Base-by-base conservation (phyloP, 2,797 vertebrate genomes). In the Apogon hyalosoma region DNA sequence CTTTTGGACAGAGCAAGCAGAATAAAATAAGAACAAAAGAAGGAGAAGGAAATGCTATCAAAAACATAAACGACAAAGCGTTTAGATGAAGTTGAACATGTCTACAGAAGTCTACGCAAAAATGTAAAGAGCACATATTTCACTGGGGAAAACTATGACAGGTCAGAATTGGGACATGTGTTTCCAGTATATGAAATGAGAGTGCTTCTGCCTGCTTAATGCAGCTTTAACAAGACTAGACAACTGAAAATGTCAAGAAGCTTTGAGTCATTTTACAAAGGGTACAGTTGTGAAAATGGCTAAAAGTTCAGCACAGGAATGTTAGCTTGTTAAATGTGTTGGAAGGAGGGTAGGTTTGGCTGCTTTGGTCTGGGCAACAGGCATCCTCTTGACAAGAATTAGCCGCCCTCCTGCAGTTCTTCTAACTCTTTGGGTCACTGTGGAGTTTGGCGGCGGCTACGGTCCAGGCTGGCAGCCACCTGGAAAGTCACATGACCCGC, bases 281-380 rank as follows among this genome's bases (percentile, higher is more conserved):
- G 62, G 57, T 61, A 53, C 57, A 58, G 67, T 75, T 72, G 69
- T 82, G 63, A 79, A 77, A 77, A 67, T 1, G 11, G 24, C 55
- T 61, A 13, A 68, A 80, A 67, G 81, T 86, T 87, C 82, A 73
- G 41, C 12, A 60, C 5, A 84, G 80, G 86, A 88, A 88, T 85
- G 82, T 82, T 43, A 14, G 73, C 87, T 89, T 79, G 82, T 90
- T 87, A 85, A 87, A 86, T 45, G 73, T 63, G 63, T 49, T 58
- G 70, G 77, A 74, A 50, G 71, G 55, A 68, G 75, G 71, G 50
- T 11, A 21, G 21, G 71, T 73, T 67, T 57, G 69, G 64, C 69
- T 13, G 62, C 68, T 55, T 48, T 0, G 55, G 59, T 62, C 62
- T n/a, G 71, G 74, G 42, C 49, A 48, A 59, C 53, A 28, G 65